phyloP scores from a whole-genome alignment of 1,140 invertebrate species.

The Cotesia glomerata region DNA sequence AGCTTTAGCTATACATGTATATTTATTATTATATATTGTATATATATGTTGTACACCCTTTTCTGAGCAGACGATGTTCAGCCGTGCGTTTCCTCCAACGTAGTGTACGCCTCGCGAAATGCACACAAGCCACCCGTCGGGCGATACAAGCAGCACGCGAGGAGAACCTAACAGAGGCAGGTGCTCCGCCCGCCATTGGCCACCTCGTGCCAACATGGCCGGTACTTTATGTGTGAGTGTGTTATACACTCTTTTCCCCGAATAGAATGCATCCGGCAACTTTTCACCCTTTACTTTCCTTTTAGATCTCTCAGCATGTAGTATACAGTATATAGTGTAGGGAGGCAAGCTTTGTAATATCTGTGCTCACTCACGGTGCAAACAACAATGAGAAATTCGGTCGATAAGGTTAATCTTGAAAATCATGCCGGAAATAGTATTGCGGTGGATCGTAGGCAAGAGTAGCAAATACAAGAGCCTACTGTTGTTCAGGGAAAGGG shows the following conservation, averaged over 20 bases:
- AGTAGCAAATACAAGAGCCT: too few relatives aligned
- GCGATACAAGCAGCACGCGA: slow-evolving; percentile 28
- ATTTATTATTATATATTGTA: not conserved
- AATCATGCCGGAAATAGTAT: slow-evolving; percentile 5
- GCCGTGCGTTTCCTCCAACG: slow-evolving; percentile 12
- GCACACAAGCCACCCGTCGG: slow-evolving; percentile 19
- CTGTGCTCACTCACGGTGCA: too few relatives aligned
- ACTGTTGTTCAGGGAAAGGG: too few relatives aligned
- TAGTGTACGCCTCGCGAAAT: slow-evolving; percentile 5
- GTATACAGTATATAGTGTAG: too few relatives aligned
- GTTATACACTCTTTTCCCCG: not conserved
- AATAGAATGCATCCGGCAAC: slow-evolving; percentile 4
- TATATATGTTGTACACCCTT: not conserved
- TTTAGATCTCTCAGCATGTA: not conserved
- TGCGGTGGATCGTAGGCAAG: not conserved
- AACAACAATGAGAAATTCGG: not conserved
- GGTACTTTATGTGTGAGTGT: slow-evolving; percentile 44
- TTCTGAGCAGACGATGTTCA: not conserved
- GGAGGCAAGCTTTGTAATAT: too few relatives aligned
- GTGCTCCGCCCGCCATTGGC: slow-evolving; percentile 63
- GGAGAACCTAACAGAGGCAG: slow-evolving; percentile 58
- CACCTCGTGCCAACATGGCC: slow-evolving; percentile 61
- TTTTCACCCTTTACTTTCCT: slow-evolving; percentile 5
- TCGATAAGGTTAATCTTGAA: slow-evolving; percentile 3
- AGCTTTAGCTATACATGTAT: not conserved